These are phyloP conservation scores for Archaeoteleia sp. DNA, from an alignment of 2,888 invertebrate genomes.

Conservation along the genomic window DNA sequence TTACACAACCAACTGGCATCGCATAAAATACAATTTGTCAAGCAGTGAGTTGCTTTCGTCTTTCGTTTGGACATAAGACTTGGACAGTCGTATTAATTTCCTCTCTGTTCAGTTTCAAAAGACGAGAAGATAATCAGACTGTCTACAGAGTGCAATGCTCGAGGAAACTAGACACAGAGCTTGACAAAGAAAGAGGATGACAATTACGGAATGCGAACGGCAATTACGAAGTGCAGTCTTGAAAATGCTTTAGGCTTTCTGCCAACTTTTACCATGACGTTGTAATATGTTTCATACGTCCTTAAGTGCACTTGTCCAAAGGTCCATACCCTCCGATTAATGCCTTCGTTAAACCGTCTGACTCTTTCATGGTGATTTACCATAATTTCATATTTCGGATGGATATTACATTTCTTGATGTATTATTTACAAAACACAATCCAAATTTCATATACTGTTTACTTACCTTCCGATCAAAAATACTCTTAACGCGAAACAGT, in stretches of 20 bases:
- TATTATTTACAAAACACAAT: background rate
- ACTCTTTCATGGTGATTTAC: background rate
- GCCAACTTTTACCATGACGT: slow-evolving; percentile 69
- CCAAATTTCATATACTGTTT: background rate
- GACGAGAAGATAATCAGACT: slow-evolving; percentile 22
- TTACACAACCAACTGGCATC: too few relatives aligned
- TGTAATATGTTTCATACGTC: slow-evolving; percentile 58
- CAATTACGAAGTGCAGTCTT: slow-evolving; percentile 68
- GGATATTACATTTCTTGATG: too few relatives aligned
- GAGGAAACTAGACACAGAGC: slow-evolving; percentile 32
- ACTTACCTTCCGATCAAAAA: slow-evolving; percentile 4
- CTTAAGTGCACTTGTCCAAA: slow-evolving; percentile 50
- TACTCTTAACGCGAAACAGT: slow-evolving; percentile 16
- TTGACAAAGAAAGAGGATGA: slow-evolving; percentile 47
- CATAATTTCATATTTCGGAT: too few relatives aligned
- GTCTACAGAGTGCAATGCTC: slow-evolving; percentile 48
- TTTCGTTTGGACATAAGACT: too few relatives aligned
- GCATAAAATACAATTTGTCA: too few relatives aligned
- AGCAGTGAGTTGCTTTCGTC: too few relatives aligned
- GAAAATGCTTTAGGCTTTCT: slow-evolving; percentile 64
- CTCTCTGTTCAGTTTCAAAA: slow-evolving; percentile 6
- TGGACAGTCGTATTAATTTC: too few relatives aligned
- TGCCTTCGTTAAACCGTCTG: slow-evolving; percentile 27
- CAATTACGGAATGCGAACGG: slow-evolving; percentile 61
- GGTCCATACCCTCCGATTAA: slow-evolving; percentile 54